Conservation (phyloP, 2,113 vertebrate genomes). For the Neotoma lepida region DNA sequence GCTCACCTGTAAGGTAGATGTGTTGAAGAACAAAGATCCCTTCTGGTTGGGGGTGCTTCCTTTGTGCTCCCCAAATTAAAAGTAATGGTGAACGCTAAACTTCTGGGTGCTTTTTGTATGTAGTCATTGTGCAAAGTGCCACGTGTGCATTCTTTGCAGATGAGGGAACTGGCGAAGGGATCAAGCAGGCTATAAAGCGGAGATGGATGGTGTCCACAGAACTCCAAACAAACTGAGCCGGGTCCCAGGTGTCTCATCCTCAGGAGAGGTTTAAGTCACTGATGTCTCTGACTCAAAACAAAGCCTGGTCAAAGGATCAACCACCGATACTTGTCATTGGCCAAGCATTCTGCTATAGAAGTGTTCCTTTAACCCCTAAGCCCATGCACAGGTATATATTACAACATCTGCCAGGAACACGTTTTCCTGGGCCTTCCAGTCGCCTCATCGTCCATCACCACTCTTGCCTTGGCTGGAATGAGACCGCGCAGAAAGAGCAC, state of each 20-base stretch:
- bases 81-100: background rate
- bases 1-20: background rate
- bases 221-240: background rate
- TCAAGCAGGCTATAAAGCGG: background rate
- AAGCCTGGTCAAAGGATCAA: background rate
- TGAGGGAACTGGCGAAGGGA: background rate
- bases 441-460: background rate
- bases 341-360: background rate
- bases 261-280: background rate
- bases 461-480: background rate
- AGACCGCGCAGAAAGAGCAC: background rate
- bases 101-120: background rate
- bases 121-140: background rate
- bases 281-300: background rate
- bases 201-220: background rate
- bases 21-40: background rate
- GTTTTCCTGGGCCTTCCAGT: fast-evolving
- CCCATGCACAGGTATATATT: background rate
- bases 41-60: background rate
- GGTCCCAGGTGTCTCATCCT: background rate
- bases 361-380: background rate
- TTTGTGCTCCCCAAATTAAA: background rate
- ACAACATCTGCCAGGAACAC: background rate
- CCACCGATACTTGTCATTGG: no score
- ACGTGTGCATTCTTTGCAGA: background rate